Base-by-base conservation (phyloP, 1,140 invertebrate species). In the Chironomus striatipennis region DNA sequence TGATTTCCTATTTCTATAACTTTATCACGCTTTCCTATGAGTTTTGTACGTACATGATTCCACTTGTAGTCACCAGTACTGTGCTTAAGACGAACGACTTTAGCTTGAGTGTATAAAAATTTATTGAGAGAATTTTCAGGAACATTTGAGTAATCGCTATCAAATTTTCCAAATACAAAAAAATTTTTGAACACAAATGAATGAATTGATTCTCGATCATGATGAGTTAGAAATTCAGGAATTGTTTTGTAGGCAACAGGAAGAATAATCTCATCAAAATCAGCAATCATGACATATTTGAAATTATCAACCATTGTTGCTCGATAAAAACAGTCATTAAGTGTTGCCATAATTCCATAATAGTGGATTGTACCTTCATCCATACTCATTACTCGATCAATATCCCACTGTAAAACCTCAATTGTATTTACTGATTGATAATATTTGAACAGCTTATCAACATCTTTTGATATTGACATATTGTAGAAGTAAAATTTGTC, bases 401-500 rank as follows among this genome's bases (percentile, higher is more conserved):
- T 79, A 75, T 84, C 82, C 89, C 89, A 90, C 17, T 85, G 84
- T 43, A 89, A 81, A 2, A 89, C 80, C 73, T 80, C 78, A 12
- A 84, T 84, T 1, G 88, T 79, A 0, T 84, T 79, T 3, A 81
- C 76, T 12, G 79, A 76, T 15, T 80, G 77, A 76, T 90, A 90
- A 64, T 85, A 77, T 0, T 81, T 75, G 21, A 90, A 79, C 8
- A 88, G 81, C 10, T 79, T 78, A 7, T 77, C 77, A 12, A 89
- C 86, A 18, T 86, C 82, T 5, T 77, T 73, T 7, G 83, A 84
- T 18, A 88, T 84, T 10, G 86, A 86, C 78, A 88, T 82, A 74
- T 89, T 87, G 80, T 90, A 91, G 76, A 91, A 86, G 2, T 88
- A 86, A 77, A 91, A 90, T 75, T 87, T 85, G 1, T 84, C 79